These are phyloP conservation scores for Cliona cf. orientalis DNA, from an alignment of 37 sponge, comb jelly and placozoan species.

Conservation along the genomic window DNA sequence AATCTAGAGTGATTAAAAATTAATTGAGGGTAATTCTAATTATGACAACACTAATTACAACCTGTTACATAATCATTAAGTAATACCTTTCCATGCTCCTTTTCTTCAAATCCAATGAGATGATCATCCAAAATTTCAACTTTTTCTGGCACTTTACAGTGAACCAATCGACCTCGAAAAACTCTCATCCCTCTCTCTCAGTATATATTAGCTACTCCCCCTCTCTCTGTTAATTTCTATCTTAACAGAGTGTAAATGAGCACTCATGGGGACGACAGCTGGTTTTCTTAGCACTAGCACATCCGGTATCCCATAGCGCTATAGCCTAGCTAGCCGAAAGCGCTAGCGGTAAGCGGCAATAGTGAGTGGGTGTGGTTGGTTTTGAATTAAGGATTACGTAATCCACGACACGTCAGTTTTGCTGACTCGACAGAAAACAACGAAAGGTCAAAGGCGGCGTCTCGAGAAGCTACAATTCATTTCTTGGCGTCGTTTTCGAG, in stretches of 20 bases:
- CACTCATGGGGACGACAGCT: too few species aligned
- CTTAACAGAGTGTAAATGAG: too few species aligned
- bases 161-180: constrained; percentile 17
- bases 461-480: neutral
- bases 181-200: constrained; percentile 16
- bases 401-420: neutral
- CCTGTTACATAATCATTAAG: neutral
- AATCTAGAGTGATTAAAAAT: constrained; percentile 1
- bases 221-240: too few species aligned
- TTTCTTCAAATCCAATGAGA: constrained; percentile 38
- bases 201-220: too few species aligned
- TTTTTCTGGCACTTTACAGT: constrained; percentile 1
- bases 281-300: too few species aligned
- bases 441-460: neutral
- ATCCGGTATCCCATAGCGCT: too few species aligned
- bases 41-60: neutral
- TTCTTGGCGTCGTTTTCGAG: too few species aligned
- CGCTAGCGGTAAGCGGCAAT: too few species aligned
- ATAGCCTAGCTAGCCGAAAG: too few species aligned
- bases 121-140: constrained; percentile 13
- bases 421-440: neutral
- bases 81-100: constrained; percentile 23
- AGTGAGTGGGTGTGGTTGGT: neutral
- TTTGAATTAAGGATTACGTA: neutral
- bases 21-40: neutral